These are phyloP conservation scores for Cyrtorhinus lividipennis DNA, from an alignment of 1,140 invertebrate genomes.

Conservation along the genomic window DNA sequence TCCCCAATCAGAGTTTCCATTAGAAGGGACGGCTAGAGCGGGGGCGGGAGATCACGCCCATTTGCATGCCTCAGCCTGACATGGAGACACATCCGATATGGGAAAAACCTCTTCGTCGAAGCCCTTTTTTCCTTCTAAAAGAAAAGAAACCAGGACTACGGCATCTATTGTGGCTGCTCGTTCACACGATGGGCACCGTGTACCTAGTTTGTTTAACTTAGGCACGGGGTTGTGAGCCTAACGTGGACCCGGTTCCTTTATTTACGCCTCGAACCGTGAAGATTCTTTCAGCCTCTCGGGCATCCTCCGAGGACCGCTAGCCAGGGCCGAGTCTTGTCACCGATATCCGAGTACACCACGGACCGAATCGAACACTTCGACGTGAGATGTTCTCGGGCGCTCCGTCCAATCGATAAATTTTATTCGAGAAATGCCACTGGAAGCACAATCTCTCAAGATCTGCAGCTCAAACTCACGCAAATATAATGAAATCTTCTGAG, in stretches of 20 bases:
- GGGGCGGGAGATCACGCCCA: background rate
- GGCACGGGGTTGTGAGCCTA: background rate
- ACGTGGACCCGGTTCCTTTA: background rate
- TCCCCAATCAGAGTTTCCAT: background rate
- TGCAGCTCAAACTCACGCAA: no score
- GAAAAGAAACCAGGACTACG: background rate
- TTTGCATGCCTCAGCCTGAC: background rate
- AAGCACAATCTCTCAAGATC: no score
- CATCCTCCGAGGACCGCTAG: background rate
- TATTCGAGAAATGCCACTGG: no score
- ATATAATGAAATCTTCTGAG: no score
- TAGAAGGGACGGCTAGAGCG: background rate
- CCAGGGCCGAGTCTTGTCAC: no score
- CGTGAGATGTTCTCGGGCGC: no score
- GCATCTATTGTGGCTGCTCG: conserved; percentile 1
- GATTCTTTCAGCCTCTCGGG: background rate
- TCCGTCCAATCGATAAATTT: no score
- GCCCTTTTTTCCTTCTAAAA: no score
- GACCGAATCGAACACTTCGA: no score
- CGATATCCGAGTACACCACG: no score
- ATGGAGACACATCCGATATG: background rate
- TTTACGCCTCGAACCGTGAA: background rate
- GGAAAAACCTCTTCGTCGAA: background rate
- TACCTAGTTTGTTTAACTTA: conserved; percentile 5
- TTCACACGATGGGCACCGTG: conserved; percentile 8